Base-by-base conservation (phyloP, 2,888 invertebrate species). In the Apodemia hepburni region DNA sequence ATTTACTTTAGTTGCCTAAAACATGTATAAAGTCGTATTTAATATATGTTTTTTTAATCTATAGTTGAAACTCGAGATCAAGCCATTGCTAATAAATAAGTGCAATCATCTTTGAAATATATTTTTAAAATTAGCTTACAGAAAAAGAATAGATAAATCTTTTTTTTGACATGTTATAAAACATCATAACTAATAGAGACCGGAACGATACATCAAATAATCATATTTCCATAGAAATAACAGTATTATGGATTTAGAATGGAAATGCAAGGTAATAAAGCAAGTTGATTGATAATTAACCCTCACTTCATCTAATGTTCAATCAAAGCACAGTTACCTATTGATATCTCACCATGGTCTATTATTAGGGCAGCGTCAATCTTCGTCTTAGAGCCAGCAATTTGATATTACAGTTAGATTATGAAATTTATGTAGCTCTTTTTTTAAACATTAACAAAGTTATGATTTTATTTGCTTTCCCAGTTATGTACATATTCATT, bases 281-380 rank as follows among this genome's bases (percentile, higher is more conserved):
- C 54, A 35, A 59, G n/a, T 60, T 51, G 59, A 63, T 45, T 35
- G 18, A 60, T 57, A 60, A 45, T 60, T 45, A 61, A 59, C 47
- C 22, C 57, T 42, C 33, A 62, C 58, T 49, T 62, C 68, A 29
- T 58, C 35, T 54, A 27, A 79, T 79, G 76, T 80, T 81, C 79
- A 77, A 81, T 83, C 84, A 78, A 75, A 81, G 79, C 84, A 85
- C 85, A 84, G 85, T 86, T 85, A 86, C 79, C 79, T 80, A 84
- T 85, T 77, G 79, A 79, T 82, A 85, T 84, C 83, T 80, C 81
- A 81, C 82, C 64, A 59, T 17, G 72, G 72, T 76, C 79, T 80
- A 75, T 81, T 82, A 85, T 85, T 84, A 85, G 81, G 81, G 79
- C 79, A 74, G 62, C 77, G 78, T 78, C 77, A 77, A 80, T 80